Evolutionary conservation across 2,797 vertebrate species (phyloP), one percentile per base, ranked within the genome.

Genomic region (Setipinna tenuifilis): DNA sequence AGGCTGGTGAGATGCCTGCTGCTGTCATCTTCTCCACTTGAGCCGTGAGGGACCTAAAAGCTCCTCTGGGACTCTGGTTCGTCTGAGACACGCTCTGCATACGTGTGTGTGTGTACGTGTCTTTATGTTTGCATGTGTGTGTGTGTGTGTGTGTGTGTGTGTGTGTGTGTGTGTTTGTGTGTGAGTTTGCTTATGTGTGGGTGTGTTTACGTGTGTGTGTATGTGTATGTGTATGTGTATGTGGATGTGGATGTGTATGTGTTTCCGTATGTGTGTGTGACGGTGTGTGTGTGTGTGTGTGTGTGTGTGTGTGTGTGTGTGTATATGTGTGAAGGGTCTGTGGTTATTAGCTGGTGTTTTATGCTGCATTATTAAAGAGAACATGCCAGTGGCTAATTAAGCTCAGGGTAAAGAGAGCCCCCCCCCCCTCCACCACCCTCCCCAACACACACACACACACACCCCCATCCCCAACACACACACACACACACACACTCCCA

Each of bases 291-390:
- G 61, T 14, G 61, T 65, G 19, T 7, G 80, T 71, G 25, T 54
- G 2, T 23, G 25, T 82, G 80, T 57, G 59, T 78, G 83, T 59
- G 28, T 83, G n/a, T 57, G n/a, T 28, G 23, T 41, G 57, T 57
- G 80, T 48, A 11, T 48, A 2, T 11, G 23, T 81, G 41, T 54
- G 57, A 58, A 57, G 44, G 46, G 44, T 54, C 3, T 85, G 84
- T 46, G 5, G 41, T 61, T 71, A 68, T 57, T 68, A 28, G 41
- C 16, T 85, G 58, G 41, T 85, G 57, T 85, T 85, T 82, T 83
- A 85, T 83, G 28, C 86, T 82, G 81, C 71, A 61, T 88, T 88
- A 88, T 83, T 87, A 88, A 87, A 88, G 86, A 62, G 86, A 88
- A 87, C 87, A 88, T 85, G 85, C 84, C 65, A 62, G 85, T 86